phyloP scores from a whole-genome alignment of 2,113 vertebrate species.

The Daphoenositta chrysoptera region DNA sequence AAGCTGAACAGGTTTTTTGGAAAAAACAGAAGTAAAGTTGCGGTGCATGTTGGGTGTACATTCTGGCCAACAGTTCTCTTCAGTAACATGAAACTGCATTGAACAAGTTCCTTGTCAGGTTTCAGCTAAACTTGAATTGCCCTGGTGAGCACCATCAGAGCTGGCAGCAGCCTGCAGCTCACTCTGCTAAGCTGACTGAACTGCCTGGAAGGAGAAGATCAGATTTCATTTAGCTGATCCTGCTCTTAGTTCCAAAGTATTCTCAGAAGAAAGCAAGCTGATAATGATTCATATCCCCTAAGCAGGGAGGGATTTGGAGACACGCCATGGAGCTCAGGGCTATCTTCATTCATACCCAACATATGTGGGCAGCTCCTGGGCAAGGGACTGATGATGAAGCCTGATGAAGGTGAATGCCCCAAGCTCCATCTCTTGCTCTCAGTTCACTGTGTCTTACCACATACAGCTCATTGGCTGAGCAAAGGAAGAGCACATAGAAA shows the following conservation, averaged over 20 bases:
- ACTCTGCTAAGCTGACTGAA: background rate
- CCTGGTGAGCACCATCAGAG: background rate
- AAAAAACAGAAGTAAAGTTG: background rate
- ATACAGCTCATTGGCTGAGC: background rate
- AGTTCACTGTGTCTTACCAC: background rate
- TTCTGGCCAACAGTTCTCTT: background rate
- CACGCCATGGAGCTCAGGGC: background rate
- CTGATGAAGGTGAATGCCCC: background rate
- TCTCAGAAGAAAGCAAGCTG: background rate
- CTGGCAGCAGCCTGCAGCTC: background rate
- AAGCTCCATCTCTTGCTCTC: background rate
- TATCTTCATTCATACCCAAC: accelerated
- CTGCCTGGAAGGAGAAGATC: background rate
- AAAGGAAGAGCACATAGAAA: background rate
- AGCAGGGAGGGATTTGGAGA: background rate
- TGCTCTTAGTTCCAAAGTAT: background rate
- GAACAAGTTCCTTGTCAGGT: background rate
- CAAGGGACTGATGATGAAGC: background rate
- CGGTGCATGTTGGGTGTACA: background rate
- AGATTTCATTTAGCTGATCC: background rate
- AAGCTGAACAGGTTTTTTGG: background rate
- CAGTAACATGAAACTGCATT: background rate
- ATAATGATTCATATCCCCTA: background rate
- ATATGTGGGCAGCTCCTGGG: background rate
- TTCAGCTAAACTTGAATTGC: background rate